Evolutionary conservation across 2,888 invertebrate genomes (phyloP).

Genomic region (Ichneumoninae sp.): DNA sequence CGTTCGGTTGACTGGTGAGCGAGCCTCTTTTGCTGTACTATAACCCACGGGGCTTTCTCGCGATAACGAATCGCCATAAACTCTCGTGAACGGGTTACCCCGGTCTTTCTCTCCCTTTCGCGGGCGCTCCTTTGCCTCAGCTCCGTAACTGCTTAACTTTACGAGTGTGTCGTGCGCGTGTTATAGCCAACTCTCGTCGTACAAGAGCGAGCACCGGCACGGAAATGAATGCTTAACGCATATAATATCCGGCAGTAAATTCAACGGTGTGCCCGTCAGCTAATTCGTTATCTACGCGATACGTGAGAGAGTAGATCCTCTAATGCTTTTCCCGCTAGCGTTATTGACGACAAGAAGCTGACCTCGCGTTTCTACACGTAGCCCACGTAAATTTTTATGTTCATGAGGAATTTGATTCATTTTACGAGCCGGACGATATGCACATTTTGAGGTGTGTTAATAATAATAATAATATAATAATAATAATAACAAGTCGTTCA

Average conservation of each 20-base stretch:
- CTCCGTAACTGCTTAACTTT: conserved; percentile 61
- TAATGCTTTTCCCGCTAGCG: conserved; percentile 23
- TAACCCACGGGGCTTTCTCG: conserved; percentile 29
- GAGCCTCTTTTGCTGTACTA: conserved; percentile 40
- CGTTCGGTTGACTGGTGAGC: conserved; percentile 26
- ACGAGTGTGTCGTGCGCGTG: conserved; percentile 63
- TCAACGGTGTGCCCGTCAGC: conserved; percentile 57
- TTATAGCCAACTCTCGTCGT: conserved; percentile 51
- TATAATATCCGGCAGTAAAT: conserved; percentile 67
- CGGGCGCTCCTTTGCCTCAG: conserved; percentile 35
- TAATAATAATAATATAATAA: not conserved
- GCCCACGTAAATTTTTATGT: conserved; percentile 12
- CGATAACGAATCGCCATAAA: conserved; percentile 69
- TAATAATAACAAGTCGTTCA: not conserved
- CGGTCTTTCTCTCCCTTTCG: conserved; percentile 33
- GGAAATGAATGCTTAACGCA: conserved; percentile 65
- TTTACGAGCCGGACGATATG: conserved; percentile 4
- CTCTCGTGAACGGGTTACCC: conserved; percentile 54
- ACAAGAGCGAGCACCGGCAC: conserved; percentile 46
- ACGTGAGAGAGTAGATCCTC: conserved; percentile 34
- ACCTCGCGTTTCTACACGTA: conserved; percentile 13
- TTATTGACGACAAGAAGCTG: conserved; percentile 48
- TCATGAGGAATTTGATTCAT: conserved; percentile 26
- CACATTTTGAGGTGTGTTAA: not conserved
- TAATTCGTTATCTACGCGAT: conserved; percentile 64